Evolutionary conservation across 2,797 vertebrate genomes (phyloP), one percentile per base, ranked within the genome.

Genomic region (Nannoperca obscura): DNA sequence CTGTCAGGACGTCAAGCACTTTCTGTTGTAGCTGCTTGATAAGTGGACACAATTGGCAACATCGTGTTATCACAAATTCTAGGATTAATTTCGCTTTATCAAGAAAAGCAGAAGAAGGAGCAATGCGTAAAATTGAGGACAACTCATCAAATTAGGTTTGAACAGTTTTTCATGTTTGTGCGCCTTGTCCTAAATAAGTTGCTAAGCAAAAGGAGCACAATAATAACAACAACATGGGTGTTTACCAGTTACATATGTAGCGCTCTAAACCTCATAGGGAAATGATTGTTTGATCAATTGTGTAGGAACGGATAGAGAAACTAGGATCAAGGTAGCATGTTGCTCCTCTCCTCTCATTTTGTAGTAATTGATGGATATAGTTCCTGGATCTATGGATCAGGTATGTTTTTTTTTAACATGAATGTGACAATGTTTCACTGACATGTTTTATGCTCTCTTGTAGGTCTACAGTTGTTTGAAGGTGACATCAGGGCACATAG

Each of bases 81-180:
- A 10, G 13, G 46, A 70, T 55, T 55, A 27, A 50, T 27, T 79
- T 12, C 0, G 5, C 2, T 76, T 80, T 76, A 30, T 71, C 4
- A 49, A 32, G 40, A 88, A 40, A 78, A 49, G 63, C 30, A 67
- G 19, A 34, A 54, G 17, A 24, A 7, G 36, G 76, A 22, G 44
- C 22, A 54, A 66, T 77, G 32, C 6, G 1, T 59, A 8, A 57
- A 76, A 79, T 71, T 71, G 58, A 76, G 69, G 71, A 76, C 62
- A 70, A 22, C 34, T 83, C 73, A 87, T 88, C 27, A 69, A 79
- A 85, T 89, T 20, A 74, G 2, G 1, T 30, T 79, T 70, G 3
- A 63, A 44, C 59, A 6, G 2, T 49, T 64, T 59, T 68, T 70
- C 13, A 32, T 61, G 54, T 81, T 68, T 68, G 49, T 83, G 32